Base-by-base conservation (phyloP, 2,888 invertebrate genomes). In the Agriopis leucophaearia region DNA sequence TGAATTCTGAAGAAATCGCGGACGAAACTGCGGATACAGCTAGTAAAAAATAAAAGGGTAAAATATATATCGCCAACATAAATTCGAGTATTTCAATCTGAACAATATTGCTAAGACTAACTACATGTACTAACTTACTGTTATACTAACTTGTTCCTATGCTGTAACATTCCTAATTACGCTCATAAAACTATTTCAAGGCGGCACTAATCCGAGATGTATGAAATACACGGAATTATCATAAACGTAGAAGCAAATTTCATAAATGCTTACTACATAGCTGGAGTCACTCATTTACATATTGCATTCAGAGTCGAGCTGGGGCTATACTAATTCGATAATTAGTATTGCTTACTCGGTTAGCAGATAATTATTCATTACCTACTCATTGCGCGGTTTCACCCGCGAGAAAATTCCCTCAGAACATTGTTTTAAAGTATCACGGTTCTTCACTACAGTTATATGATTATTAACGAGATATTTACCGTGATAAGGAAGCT, bases 151-250 rank as follows among this genome's bases (percentile, higher is more conserved):
- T 52, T 64, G 45, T 52, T 40, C 45, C 3, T 44, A 48, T 8
- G 50, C 45, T 60, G 13, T 55, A n/a, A 48, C 42, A 42, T 44
- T 59, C 48, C 35, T 67, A 58, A 68, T 68, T 60, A 56, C 59
- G 7, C 9, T 45, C 59, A 60, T 64, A 64, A 68, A 68, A 27
- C 50, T 68, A 64, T 68, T 68, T 68, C 55, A 60, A 56, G 63
- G 44, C 63, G 50, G 47, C 52, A 42, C 38, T 61, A 58, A 52
- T 13, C 47, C 44, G 44, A 15, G 40, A 5, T 18, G 13, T 47
- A 55, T 51, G 64, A 55, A 68, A 60, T 36, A 67, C 52, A 48
- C 63, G 58, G 16, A n/a, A 48, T 48, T 54, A 58, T 59, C 35
- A 55, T 59, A 58, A 58, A 58, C 44, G 42, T 35, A 18, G 40